phyloP scores from a whole-genome alignment of 2,888 invertebrate genomes.

The Tetrapedia diversipes region DNA sequence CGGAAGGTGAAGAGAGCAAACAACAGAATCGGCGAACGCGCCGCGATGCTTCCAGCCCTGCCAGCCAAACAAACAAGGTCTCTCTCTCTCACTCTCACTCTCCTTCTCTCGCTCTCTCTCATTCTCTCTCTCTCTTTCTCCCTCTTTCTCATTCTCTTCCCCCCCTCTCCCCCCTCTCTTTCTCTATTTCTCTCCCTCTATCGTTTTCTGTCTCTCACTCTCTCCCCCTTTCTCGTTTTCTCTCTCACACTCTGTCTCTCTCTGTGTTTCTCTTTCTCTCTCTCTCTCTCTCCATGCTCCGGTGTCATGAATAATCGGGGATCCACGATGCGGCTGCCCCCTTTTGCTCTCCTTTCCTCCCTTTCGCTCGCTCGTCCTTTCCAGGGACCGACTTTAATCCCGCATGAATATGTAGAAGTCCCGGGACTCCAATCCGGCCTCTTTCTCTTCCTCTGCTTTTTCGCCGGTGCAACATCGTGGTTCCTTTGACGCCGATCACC shows the following conservation, averaged over 20 bases:
- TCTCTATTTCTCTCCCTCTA: too few relatives aligned
- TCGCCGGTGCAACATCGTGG: constrained; percentile 39
- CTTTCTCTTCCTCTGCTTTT: constrained; percentile 26
- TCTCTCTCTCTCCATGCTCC: constrained; percentile 48
- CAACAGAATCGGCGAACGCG: constrained; percentile 62
- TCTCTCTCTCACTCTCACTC: too few relatives aligned
- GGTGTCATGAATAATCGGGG: constrained; percentile 77
- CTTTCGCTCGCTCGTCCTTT: constrained; percentile 56
- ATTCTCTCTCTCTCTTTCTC: too few relatives aligned
- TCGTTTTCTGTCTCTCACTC: too few relatives aligned
- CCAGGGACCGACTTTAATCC: constrained; percentile 73
- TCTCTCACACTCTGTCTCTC: too few relatives aligned
- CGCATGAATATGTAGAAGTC: constrained; percentile 77
- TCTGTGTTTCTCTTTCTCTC: too few relatives aligned
- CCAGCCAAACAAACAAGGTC: constrained; percentile 64
- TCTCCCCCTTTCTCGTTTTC: too few relatives aligned
- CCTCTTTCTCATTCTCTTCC: too few relatives aligned
- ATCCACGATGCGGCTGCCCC: constrained; percentile 59
- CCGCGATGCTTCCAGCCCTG: constrained; percentile 49
- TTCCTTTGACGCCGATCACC: constrained; percentile 49
- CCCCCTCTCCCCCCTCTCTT: too few relatives aligned
- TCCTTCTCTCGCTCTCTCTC: too few relatives aligned
- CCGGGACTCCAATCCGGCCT: constrained; percentile 28
- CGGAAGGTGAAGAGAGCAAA: constrained; percentile 56
- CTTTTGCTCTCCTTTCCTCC: constrained; percentile 56